Evolutionary conservation across 1,140 invertebrate genomes (phyloP), one percentile per base, ranked within the genome.

Genomic region (Calosoma granatense): DNA sequence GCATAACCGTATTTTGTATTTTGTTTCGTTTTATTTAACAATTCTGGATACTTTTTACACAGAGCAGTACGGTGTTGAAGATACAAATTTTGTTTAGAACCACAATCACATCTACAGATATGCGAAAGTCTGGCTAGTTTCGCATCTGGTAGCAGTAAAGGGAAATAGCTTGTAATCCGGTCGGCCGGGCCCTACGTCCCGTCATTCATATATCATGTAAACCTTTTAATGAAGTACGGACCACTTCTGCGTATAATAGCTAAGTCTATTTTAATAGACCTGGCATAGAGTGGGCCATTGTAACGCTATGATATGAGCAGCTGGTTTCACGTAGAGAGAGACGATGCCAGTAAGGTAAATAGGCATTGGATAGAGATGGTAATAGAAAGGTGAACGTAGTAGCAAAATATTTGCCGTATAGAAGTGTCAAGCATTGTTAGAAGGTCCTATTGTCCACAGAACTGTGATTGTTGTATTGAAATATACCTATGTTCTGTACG

Each of bases 331-430:
- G 21, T 21, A 30, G 14, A 51, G 30, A 23, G 53, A 52, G 39
- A 55, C 53, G 41, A 51, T 20, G 47, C 57, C 47, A 36, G 30
- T 58, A 51, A 39, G 20, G 36, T 30, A 1, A 17, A 53, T 53
- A 11, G 51, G 11, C 22, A 51, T 39, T 23, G 26, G 41, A 51
- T 47, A 11, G 41, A 55, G 56, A 60, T 58, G 63, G 56, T 54
- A 57, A 63, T 47, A 57, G 2, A 30, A 55, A 11, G 20, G 39
- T 43, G 19, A 60, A 56, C 60, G 59, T 62, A 58, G 62, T 64
- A 62, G 63, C 65, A 68, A 65, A 67, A 68, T 68, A 68, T 68
- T 68, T 68, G 66, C 66, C 66, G 66, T 66, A 68, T 68, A 66
- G 65, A 68, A 68, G 65, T 68, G 66, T 68, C 66, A 68, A 68